Conservation (phyloP, 2,888 invertebrate genomes). For the Apoda limacodes region DNA sequence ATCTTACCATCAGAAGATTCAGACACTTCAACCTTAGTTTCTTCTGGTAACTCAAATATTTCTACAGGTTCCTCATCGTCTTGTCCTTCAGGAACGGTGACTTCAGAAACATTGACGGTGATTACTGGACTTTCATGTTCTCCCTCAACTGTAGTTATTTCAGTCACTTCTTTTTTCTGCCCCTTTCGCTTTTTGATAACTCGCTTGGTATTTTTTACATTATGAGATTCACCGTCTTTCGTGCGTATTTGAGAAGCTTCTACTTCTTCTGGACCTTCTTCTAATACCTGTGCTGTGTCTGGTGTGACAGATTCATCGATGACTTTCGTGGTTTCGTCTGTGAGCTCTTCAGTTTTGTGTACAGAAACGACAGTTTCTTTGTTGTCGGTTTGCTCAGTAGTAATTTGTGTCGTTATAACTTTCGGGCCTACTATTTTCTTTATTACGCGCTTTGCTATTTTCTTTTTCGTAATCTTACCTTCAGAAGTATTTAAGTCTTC, state of each 20-base stretch:
- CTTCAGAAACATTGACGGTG: background rate
- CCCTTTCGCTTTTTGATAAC: slow-evolving; percentile 7
- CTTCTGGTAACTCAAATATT: slow-evolving; percentile 23
- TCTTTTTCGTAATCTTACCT: slow-evolving; percentile 25
- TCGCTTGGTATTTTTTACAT: slow-evolving; percentile 13
- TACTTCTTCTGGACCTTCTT: slow-evolving; percentile 24
- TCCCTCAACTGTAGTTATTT: background rate
- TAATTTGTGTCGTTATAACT: slow-evolving; percentile 35
- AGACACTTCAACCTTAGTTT: slow-evolving; percentile 19
- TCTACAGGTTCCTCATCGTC: slow-evolving; percentile 16
- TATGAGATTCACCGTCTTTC: slow-evolving; percentile 1
- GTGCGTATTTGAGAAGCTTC: slow-evolving; percentile 7
- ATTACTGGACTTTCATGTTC: background rate
- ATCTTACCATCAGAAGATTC: slow-evolving; percentile 21
- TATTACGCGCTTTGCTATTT: slow-evolving; percentile 29
- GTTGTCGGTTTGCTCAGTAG: slow-evolving; percentile 32
- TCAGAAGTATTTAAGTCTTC: slow-evolving; percentile 6
- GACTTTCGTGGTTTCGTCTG: slow-evolving; percentile 17
- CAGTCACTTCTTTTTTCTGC: slow-evolving; percentile 28
- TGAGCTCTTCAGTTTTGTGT: slow-evolving; percentile 16
- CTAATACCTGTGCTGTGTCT: slow-evolving; percentile 11
- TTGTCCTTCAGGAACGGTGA: slow-evolving; percentile 22
- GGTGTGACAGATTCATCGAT: slow-evolving; percentile 15
- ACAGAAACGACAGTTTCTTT: slow-evolving; percentile 22
- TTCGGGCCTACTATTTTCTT: slow-evolving; percentile 33